Percentiles rank a stretch among this genome's conserved stretches.
These are phyloP conservation scores for Sycophila sp. DNA, from an alignment of 1,140 invertebrate genomes.

Conservation along the genomic window DNA sequence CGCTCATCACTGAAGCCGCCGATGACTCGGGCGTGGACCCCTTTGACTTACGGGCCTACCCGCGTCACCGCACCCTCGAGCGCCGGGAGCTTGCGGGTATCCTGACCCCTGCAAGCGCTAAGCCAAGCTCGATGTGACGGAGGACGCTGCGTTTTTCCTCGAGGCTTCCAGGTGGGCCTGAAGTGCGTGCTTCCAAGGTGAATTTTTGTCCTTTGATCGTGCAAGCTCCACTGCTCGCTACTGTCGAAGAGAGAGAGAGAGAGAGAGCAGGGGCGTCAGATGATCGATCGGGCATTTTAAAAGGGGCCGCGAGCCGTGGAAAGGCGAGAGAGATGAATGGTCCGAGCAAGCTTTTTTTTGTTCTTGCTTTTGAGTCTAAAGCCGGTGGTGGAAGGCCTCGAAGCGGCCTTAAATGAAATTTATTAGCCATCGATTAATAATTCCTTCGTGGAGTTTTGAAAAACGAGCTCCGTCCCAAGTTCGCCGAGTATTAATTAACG, in stretches of 20 bases:
- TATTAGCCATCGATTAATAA: conserved; percentile 14
- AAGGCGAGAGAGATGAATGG: conserved; percentile 26
- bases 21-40: conserved; percentile 48
- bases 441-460: background rate
- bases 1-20: conserved; percentile 64
- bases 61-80: background rate
- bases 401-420: conserved; percentile 5
- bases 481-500: too few relatives aligned
- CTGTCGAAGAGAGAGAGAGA: background rate
- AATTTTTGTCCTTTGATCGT: too few relatives aligned
- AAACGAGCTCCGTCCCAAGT: too few relatives aligned
- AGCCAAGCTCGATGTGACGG: too few relatives aligned
- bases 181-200: too few relatives aligned
- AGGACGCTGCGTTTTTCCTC: background rate
- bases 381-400: too few relatives aligned
- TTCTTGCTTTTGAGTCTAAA: background rate
- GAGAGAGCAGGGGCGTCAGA: background rate
- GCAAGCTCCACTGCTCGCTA: too few relatives aligned
- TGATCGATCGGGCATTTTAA: conserved; percentile 30
- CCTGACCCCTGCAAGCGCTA: too few relatives aligned
- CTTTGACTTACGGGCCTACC: background rate
- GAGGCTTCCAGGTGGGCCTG: background rate
- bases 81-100: too few relatives aligned
- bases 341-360: conserved; percentile 6
- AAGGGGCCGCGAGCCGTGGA: background rate